Base-by-base conservation (phyloP, 1,140 invertebrate genomes). In the Linepithema humile region DNA sequence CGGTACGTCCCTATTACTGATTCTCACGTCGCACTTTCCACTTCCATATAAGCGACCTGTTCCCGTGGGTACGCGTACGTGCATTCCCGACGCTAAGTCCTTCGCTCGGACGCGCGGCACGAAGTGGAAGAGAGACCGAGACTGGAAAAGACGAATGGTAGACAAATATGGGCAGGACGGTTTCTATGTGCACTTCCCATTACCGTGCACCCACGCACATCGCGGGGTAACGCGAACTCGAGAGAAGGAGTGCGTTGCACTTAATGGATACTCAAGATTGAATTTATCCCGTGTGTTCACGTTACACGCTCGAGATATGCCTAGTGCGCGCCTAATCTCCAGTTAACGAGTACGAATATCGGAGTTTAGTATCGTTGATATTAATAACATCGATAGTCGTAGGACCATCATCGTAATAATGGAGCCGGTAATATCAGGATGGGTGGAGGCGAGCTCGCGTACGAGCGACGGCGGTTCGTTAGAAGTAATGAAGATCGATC, bases 141-240 rank as follows among this genome's bases (percentile, higher is more conserved):
- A 85, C 74, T 85, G 88, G 91, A 88, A 90, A 91, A 90, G 91
- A 91, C 89, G 87, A 90, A 90, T 89, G 91, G 91, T 90, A 89
- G 75, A 89, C 91, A 92, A 92, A 92, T 92, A 92, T 92, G 91
- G 91, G 85, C 88, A 91, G 86, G 89, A 91, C 89, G 89, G 88
- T 91, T 91, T 91, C 90, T 91, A 92, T 89, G 88, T 90, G 90
- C 85, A 90, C 91, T 91, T 91, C 89, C 91, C 91, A 92, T 92
- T 92, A 92, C 88, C 80, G 70, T 40, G 90, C 91, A 92, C 91
- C 91, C 91, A 92, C 91, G 85, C 88, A 65, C 84, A 40, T 43
- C 73, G 69, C 77, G 64, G 87, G 88, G 89, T 90, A 85, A 86
- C 74, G 88, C 87, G 65, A 72, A 70, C 83, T 57, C 60, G 35